phyloP scores from a whole-genome alignment of 64 coral and sea anemone genomes.

The Hydrozoanthus tunicans region DNA sequence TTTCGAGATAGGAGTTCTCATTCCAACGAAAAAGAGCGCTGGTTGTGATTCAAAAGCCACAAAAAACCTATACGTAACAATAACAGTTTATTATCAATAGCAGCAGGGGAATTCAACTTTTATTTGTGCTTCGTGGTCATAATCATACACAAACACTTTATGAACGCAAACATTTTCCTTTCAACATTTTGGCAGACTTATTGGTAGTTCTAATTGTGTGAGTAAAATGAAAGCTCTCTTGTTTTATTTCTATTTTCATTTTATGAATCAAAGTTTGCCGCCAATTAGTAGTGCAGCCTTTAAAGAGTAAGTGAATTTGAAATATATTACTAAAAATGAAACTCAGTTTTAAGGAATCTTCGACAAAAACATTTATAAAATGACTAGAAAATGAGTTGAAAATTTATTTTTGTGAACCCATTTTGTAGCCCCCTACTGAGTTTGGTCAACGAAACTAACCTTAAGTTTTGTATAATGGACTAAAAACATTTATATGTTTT shows the following conservation, averaged over 20 bases:
- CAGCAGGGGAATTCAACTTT: slow-evolving; percentile 24
- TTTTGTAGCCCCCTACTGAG: background rate
- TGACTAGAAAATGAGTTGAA: background rate
- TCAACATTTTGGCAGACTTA: slow-evolving; percentile 37
- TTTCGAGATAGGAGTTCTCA: slow-evolving; percentile 32
- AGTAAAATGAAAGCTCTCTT: background rate
- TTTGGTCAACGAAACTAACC: background rate
- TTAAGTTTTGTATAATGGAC: background rate
- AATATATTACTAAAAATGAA: background rate
- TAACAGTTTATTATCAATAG: slow-evolving; percentile 5
- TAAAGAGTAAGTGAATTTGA: slow-evolving; percentile 25
- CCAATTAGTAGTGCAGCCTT: background rate
- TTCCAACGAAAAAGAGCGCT: background rate
- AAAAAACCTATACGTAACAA: background rate
- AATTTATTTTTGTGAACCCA: background rate
- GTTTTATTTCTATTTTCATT: slow-evolving; percentile 24
- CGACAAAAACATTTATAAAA: background rate
- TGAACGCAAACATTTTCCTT: slow-evolving; percentile 37
- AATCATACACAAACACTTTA: slow-evolving; percentile 15
- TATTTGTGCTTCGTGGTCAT: slow-evolving; percentile 9
- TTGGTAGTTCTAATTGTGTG: slow-evolving; percentile 40
- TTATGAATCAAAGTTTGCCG: slow-evolving; percentile 57
- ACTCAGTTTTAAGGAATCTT: background rate
- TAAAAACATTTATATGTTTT: background rate
- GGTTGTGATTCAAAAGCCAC: background rate